Conservation (phyloP, 2,797 vertebrate species). For the Heterohyrax brucei region DNA sequence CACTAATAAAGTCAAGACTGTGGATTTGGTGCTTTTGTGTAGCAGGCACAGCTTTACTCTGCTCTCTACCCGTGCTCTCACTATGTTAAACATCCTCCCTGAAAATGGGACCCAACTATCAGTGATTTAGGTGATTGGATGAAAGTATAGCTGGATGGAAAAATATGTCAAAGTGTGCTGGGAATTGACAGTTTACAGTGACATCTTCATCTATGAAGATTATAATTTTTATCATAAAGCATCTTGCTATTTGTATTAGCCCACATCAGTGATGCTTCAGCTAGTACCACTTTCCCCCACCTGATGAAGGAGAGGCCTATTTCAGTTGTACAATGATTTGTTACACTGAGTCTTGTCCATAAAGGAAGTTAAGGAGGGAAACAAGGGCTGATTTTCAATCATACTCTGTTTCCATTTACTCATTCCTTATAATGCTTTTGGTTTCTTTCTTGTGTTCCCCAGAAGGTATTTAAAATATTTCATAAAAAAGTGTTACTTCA, state of each 20-base stretch:
- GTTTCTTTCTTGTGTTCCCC: background rate
- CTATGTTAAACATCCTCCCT: background rate
- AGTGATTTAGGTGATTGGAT: background rate
- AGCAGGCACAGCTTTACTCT: background rate
- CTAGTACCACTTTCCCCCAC: background rate
- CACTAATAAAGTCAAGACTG: background rate
- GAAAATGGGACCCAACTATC: background rate
- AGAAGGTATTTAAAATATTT: slow-evolving; percentile 40
- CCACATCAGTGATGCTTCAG: background rate
- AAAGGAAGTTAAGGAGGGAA: background rate
- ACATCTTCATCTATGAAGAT: background rate
- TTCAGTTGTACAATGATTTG: background rate
- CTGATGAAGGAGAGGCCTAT: background rate
- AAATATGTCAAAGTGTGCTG: background rate
- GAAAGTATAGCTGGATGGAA: background rate
- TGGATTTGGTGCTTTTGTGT: background rate
- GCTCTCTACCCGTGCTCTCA: background rate
- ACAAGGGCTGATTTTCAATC: background rate
- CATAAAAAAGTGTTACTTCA: background rate
- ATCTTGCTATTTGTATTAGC: background rate
- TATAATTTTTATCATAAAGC: background rate
- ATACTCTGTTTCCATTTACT: background rate
- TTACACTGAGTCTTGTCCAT: background rate
- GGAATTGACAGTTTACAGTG: background rate
- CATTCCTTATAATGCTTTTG: background rate